phyloP scores from a whole-genome alignment of 2,113 vertebrate species.

The Carettochelys insculpta region DNA sequence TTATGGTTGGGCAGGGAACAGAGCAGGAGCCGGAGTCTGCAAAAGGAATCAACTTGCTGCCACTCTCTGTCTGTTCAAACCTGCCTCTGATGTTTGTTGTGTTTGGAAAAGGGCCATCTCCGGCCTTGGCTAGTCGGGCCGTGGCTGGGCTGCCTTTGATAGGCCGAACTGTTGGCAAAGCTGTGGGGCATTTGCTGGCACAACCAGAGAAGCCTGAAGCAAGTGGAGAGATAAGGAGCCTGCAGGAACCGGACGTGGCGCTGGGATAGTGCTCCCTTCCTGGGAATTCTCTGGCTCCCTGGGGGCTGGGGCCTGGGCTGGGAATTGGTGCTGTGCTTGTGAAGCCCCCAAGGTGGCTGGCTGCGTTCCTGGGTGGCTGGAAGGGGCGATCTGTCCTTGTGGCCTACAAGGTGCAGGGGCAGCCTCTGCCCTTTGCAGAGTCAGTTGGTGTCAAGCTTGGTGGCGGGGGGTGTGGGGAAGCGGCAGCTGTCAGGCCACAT shows the following conservation, averaged over 20 bases:
- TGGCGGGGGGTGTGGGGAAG: background rate
- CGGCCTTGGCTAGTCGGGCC: background rate
- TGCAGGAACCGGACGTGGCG: background rate
- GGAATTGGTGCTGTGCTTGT: background rate
- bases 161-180: background rate
- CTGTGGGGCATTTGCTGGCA: background rate
- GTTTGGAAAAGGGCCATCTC: conserved; percentile 19
- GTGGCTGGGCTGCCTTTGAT: background rate
- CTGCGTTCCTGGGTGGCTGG: background rate
- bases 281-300: fast-evolving
- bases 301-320: fast-evolving
- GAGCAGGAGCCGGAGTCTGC: fast-evolving
- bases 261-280: background rate
- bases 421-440: background rate
- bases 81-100: background rate
- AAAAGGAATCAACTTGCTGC: background rate
- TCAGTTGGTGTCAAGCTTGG: background rate
- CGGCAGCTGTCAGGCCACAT: background rate
- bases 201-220: conserved; percentile 35
- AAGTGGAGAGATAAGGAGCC: background rate
- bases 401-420: background rate
- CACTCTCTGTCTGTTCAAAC: background rate
- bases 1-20: fast-evolving
- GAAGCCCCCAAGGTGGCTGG: fast-evolving
- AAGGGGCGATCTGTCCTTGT: background rate